These are phyloP conservation scores for Phainopepla nitens DNA, from an alignment of 2,113 vertebrate species.

Conservation along the genomic window DNA sequence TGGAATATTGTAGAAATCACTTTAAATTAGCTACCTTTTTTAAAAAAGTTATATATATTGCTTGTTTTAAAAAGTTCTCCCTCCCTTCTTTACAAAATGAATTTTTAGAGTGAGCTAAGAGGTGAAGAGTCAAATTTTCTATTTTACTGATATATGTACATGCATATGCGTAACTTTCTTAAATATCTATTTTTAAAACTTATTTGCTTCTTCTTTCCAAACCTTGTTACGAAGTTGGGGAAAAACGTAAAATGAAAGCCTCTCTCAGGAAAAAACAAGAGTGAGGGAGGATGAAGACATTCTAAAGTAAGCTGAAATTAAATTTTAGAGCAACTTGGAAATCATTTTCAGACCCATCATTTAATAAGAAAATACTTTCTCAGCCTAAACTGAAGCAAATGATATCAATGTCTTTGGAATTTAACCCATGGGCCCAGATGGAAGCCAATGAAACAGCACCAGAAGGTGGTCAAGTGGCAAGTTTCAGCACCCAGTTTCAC, in stretches of 20 bases:
- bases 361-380: neutral
- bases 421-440: neutral
- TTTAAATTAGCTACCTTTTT: neutral
- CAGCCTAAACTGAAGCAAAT: neutral
- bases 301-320: neutral
- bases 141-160: neutral
- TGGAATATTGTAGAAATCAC: neutral
- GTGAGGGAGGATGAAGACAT: neutral
- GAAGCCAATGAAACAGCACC: neutral
- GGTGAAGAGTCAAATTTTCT: neutral
- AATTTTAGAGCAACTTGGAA: neutral
- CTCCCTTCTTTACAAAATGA: neutral
- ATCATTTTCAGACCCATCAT: neutral
- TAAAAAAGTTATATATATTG: rapidly evolving
- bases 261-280: neutral
- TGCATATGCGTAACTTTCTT: rapidly evolving
- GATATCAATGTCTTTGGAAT: rapidly evolving
- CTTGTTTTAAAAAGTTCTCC: neutral
- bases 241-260: neutral
- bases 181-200: neutral
- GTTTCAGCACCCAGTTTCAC: neutral
- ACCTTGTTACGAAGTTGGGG: neutral
- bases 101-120: neutral
- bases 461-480: neutral
- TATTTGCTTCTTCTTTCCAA: neutral